Evolutionary conservation across 2,888 invertebrate genomes (phyloP).

Genomic region (Neocrepidodera transversa): DNA sequence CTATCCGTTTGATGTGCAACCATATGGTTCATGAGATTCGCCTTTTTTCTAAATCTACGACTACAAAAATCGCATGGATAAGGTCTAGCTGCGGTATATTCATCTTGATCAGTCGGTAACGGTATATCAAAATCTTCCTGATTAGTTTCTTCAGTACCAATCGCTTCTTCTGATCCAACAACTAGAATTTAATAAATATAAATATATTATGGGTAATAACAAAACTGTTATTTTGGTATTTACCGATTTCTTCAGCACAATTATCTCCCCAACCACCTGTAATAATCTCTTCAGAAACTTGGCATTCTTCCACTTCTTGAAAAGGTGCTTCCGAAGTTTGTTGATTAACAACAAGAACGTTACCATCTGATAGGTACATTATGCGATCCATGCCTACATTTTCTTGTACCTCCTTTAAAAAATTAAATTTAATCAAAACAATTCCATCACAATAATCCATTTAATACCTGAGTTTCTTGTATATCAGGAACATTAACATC

Average conservation of each 20-base stretch:
- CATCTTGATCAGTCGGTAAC: constrained; percentile 81
- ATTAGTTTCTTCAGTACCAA: constrained; percentile 65
- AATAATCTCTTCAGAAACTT: constrained; percentile 81
- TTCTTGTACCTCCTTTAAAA: constrained; percentile 18
- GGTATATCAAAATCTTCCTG: constrained; percentile 76
- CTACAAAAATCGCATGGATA: constrained; percentile 89
- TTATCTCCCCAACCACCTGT: constrained; percentile 81
- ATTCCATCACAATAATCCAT: not conserved
- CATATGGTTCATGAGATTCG: constrained; percentile 86
- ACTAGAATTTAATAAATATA: constrained; percentile 48
- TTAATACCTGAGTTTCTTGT: constrained; percentile 25
- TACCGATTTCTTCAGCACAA: constrained; percentile 65
- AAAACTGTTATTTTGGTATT: not conserved
- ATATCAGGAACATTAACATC: constrained; percentile 14
- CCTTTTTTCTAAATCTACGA: constrained; percentile 82
- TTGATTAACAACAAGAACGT: constrained; percentile 56
- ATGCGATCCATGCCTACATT: constrained; percentile 42
- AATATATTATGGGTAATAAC: not conserved
- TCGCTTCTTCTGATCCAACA: constrained; percentile 64
- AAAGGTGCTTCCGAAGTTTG: constrained; percentile 42
- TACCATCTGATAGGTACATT: constrained; percentile 57
- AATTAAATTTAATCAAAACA: not conserved
- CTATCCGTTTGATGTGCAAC: constrained; percentile 85
- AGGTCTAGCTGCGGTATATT: constrained; percentile 77
- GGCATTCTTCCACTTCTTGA: constrained; percentile 62